These are phyloP conservation scores for Drosophila mojavensis DNA, from an alignment of 1,140 invertebrate genomes.

Conservation along the genomic window DNA sequence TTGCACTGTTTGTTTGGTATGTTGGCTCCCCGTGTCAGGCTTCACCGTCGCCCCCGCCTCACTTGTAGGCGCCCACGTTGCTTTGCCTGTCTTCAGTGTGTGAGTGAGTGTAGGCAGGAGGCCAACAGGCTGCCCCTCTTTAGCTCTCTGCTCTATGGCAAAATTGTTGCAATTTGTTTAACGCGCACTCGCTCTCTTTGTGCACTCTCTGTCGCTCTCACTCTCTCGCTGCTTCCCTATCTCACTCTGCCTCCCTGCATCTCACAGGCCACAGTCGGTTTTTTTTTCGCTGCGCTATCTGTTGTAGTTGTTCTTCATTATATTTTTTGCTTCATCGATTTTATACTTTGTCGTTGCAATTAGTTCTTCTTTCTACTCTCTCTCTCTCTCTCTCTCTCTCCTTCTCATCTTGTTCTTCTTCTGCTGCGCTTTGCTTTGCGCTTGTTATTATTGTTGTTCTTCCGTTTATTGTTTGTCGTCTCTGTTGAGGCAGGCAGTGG, in stretches of 20 bases:
- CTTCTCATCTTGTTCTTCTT: conserved; percentile 25
- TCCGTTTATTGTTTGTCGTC: conserved; percentile 42
- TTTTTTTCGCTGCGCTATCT: conserved; percentile 41
- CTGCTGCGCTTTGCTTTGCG: conserved; percentile 17
- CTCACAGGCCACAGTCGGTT: conserved; percentile 18
- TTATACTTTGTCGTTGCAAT: conserved; percentile 80
- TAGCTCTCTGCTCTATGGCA: conserved; percentile 25
- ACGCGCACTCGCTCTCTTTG: conserved; percentile 55
- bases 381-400: conserved; percentile 49
- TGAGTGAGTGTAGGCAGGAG: conserved; percentile 42
- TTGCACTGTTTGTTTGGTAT: conserved; percentile 61
- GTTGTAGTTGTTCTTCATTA: conserved; percentile 64
- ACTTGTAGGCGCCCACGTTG: conserved; percentile 80
- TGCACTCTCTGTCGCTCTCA: conserved; percentile 6
- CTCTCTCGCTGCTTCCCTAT: not conserved
- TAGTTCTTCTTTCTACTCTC: conserved; percentile 66
- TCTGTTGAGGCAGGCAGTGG: conserved; percentile 45
- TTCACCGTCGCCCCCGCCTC: conserved; percentile 38
- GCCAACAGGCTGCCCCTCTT: conserved; percentile 61
- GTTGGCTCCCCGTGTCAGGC: conserved; percentile 22
- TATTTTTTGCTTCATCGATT: conserved; percentile 75
- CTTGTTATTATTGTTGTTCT: conserved; percentile 47
- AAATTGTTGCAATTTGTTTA: conserved; percentile 73
- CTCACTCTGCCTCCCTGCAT: conserved; percentile 15
- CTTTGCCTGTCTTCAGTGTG: conserved; percentile 11